Evolutionary conservation across 1,140 invertebrate species (phyloP), one percentile per base, ranked within the genome.

Genomic region (Stenopsyche tienmushanensis): DNA sequence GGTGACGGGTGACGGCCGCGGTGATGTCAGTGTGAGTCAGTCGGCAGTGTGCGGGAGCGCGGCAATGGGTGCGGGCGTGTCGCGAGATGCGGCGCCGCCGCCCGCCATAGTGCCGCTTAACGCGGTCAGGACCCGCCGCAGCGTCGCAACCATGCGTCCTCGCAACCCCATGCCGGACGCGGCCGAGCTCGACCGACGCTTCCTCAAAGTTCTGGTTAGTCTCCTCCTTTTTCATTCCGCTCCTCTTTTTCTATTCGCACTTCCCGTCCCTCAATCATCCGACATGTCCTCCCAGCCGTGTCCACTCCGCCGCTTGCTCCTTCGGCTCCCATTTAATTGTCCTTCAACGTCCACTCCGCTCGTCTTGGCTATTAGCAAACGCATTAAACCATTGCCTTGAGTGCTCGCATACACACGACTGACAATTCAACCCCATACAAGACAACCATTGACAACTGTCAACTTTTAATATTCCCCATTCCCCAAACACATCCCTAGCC

Each of bases 131-230:
- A n/a, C n/a, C n/a, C n/a, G n/a, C n/a, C n/a, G n/a, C n/a, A n/a
- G n/a, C n/a, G 7, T 8, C n/a, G 7, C 34, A n/a, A 88, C 68
- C 88, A 87, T 75, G 87, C 34, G 34, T n/a, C n/a, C n/a, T n/a
- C n/a, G n/a, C n/a, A n/a, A n/a, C 71, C 92, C 93, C 23, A 94
- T 94, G 90, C 94, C 91, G 47, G 93, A 95, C 73, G 81, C 90
- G 39, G 84, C 84, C 71, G 94, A 97, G 79, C 83, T 97, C 78
- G 94, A 96, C 78, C 88, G 88, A 72, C 83, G 93, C 71, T 97
- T 96, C 79, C 93, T 93, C 68, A 96, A 95, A 92, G 93, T 96
- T 73, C 81, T 97, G 87, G 94, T 96, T 79, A 91, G 92, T 84
- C 66, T 20, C 21, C 23, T 52, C n/a, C n/a, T n/a, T n/a, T n/a